phyloP scores from a whole-genome alignment of 2,888 invertebrate species.

The Meganola albula region DNA sequence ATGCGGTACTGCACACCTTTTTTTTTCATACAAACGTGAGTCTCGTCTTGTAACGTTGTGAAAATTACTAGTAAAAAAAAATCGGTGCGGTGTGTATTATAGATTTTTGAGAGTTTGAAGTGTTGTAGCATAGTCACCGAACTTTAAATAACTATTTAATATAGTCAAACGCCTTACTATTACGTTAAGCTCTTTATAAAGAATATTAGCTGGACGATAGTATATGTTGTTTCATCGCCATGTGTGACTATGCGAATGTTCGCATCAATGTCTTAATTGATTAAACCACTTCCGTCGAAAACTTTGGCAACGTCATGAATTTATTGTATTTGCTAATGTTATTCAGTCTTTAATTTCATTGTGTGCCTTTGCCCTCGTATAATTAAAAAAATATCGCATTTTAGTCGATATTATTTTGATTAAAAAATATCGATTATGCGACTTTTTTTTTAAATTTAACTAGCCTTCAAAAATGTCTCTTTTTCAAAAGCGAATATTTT shows the following conservation, averaged over 20 bases:
- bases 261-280: no score
- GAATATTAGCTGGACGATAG: neutral
- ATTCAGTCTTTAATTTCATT: slow-evolving; percentile 30
- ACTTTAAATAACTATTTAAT: neutral
- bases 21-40: no score
- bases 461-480: slow-evolving; percentile 47
- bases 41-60: no score
- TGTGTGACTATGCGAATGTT: slow-evolving; percentile 10
- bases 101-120: no score
- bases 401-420: slow-evolving; percentile 8
- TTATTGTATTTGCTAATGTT: slow-evolving; percentile 20
- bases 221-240: neutral
- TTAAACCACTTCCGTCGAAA: no score
- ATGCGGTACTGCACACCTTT: no score
- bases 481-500: slow-evolving; percentile 54
- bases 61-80: no score
- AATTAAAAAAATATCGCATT: neutral
- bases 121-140: no score
- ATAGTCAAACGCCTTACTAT: neutral
- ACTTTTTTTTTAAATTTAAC: slow-evolving; percentile 15
- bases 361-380: slow-evolving; percentile 13
- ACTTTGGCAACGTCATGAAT: slow-evolving; percentile 27
- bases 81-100: no score
- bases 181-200: neutral
- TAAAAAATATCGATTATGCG: slow-evolving; percentile 5